Conservation (phyloP, 2,797 vertebrate species). For the Lindbergichthys nudifrons region DNA sequence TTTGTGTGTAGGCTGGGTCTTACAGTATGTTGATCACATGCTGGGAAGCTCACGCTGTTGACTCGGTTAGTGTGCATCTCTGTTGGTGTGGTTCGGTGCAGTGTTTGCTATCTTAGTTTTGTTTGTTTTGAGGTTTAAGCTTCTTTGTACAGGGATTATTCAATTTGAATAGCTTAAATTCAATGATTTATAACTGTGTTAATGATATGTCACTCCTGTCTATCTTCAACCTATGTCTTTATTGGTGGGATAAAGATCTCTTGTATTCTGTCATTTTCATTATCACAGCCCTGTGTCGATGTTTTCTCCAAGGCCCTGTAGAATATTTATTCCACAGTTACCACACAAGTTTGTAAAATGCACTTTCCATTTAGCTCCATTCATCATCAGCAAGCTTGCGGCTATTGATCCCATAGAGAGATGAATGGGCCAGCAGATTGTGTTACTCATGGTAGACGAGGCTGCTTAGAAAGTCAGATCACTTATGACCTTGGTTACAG, state of each 20-base stretch:
- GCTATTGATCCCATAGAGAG: conserved; percentile 55
- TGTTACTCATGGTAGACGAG: conserved; percentile 42
- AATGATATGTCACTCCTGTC: background rate
- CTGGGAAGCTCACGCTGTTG: background rate
- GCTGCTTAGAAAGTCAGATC: conserved; percentile 35
- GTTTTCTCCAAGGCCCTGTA: background rate
- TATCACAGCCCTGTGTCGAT: background rate
- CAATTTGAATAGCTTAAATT: conserved; percentile 12
- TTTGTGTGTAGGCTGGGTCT: conserved; percentile 25
- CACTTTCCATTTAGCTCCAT: conserved; percentile 35
- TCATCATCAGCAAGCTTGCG: conserved; percentile 28
- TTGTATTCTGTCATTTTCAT: conserved; percentile 4
- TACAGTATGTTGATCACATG: conserved; percentile 1
- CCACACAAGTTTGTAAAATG: conserved; percentile 12
- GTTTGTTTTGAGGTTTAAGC: background rate
- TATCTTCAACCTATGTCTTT: background rate
- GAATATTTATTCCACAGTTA: conserved; percentile 24
- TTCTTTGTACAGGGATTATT: background rate
- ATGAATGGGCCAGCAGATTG: conserved; percentile 36
- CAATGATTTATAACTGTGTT: conserved; percentile 8
- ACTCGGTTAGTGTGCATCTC: background rate
- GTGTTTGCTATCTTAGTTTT: background rate
- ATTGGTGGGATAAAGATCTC: conserved; percentile 7
- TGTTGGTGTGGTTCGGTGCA: conserved; percentile 10
- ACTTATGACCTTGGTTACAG: conserved; percentile 29